phyloP scores from a whole-genome alignment of 2,113 vertebrate species.

The Malurus alboscapulatus region DNA sequence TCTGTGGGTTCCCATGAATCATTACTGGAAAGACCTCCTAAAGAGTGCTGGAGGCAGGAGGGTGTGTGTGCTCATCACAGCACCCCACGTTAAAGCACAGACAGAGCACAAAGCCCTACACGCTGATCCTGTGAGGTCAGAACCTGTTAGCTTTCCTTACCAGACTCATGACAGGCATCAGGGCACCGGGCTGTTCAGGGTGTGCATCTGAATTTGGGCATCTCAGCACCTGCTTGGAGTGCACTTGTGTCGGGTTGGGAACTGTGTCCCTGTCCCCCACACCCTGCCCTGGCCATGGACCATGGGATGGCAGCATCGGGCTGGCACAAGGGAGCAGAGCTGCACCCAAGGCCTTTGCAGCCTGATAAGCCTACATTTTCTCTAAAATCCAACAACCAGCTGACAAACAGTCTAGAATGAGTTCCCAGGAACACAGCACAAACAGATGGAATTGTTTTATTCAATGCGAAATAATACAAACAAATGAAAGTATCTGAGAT shows the following conservation, averaged over 20 bases:
- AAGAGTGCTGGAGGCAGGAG: neutral
- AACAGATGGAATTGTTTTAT: neutral
- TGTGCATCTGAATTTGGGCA: too few relatives aligned
- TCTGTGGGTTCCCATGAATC: neutral
- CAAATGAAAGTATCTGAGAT: neutral
- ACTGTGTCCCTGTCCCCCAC: too few relatives aligned
- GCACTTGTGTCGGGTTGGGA: neutral
- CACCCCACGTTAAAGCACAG: neutral
- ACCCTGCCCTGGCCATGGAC: accelerated
- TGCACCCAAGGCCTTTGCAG: neutral
- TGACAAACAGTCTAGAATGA: neutral
- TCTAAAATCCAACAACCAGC: neutral
- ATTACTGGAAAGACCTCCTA: neutral
- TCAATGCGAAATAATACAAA: neutral
- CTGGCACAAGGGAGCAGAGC: neutral
- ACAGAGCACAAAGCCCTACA: neutral
- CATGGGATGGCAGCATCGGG: slow-evolving; percentile 47
- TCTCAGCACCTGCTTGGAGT: neutral
- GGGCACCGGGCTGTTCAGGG: neutral
- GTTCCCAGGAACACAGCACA: neutral
- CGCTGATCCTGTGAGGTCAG: neutral
- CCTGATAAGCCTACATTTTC: neutral
- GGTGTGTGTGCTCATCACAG: accelerated
- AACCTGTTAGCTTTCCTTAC: neutral
- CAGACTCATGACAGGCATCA: neutral